A percentile compares a stretch with the other conserved stretches of the same genome.
Conservation (phyloP, 2,797 vertebrate genomes). For the Spea hammondii region DNA sequence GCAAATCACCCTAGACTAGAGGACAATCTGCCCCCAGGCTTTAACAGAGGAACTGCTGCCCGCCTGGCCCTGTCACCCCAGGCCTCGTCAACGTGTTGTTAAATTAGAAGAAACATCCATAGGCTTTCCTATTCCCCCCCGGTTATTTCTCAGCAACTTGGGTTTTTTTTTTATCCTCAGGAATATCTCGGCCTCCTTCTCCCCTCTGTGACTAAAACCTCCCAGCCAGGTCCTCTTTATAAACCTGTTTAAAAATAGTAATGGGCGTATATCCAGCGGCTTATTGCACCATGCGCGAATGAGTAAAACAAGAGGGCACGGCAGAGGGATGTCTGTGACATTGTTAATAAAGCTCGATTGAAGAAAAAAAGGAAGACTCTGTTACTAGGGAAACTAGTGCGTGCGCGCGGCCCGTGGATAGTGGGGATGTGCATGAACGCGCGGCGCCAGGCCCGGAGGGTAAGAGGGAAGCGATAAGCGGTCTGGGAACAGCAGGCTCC, state of each 20-base stretch:
- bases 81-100: too few relatives aligned
- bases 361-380: neutral
- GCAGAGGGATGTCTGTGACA: too few relatives aligned
- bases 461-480: neutral
- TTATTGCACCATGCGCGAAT: neutral
- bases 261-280: neutral
- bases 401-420: neutral
- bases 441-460: slow-evolving; percentile 3
- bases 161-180: too few relatives aligned
- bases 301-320: neutral
- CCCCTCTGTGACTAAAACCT: neutral
- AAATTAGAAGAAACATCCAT: too few relatives aligned
- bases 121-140: too few relatives aligned
- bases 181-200: neutral
- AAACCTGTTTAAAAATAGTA: slow-evolving; percentile 10
- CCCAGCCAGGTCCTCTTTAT: neutral
- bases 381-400: slow-evolving; percentile 10
- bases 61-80: too few relatives aligned
- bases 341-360: slow-evolving; percentile 28
- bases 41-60: too few relatives aligned
- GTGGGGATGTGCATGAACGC: neutral
- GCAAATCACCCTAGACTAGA: too few relatives aligned
- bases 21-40: too few relatives aligned
- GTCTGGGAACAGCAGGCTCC: neutral
- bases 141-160: too few relatives aligned